These are phyloP conservation scores for Anabacerthia variegaticeps DNA, from an alignment of 2,797 vertebrate genomes.

Conservation along the genomic window DNA sequence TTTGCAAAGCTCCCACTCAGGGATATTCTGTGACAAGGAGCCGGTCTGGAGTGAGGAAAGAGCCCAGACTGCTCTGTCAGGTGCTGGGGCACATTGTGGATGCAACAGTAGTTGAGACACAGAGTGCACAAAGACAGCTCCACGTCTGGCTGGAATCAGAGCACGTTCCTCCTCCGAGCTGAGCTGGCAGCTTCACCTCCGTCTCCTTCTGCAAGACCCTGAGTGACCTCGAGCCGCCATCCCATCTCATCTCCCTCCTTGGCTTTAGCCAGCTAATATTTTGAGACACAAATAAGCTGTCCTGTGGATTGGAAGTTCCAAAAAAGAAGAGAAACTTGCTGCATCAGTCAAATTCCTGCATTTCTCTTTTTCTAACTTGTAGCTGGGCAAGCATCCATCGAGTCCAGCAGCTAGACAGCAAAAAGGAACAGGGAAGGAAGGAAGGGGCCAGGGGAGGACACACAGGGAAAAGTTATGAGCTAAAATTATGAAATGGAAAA, in stretches of 20 bases:
- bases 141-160: neutral
- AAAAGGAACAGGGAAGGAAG: neutral
- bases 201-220: constrained; percentile 4
- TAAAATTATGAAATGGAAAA: neutral
- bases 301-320: neutral
- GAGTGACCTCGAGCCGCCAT: neutral
- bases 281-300: neutral
- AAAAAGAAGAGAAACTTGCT: constrained; percentile 39
- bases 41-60: neutral
- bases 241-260: neutral
- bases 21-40: neutral
- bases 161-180: neutral
- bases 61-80: neutral
- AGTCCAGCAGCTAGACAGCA: neutral
- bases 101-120: neutral
- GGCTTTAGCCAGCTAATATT: neutral
- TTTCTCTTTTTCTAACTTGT: neutral
- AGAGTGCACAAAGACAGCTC: neutral
- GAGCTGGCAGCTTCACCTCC: neutral
- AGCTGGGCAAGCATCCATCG: constrained; percentile 6
- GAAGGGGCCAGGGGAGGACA: neutral
- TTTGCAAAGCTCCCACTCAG: neutral
- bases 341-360: constrained; percentile 39
- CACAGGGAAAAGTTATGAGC: neutral
- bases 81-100: neutral